phyloP scores from a whole-genome alignment of 2,888 invertebrate genomes.

The Dynastes maya region DNA sequence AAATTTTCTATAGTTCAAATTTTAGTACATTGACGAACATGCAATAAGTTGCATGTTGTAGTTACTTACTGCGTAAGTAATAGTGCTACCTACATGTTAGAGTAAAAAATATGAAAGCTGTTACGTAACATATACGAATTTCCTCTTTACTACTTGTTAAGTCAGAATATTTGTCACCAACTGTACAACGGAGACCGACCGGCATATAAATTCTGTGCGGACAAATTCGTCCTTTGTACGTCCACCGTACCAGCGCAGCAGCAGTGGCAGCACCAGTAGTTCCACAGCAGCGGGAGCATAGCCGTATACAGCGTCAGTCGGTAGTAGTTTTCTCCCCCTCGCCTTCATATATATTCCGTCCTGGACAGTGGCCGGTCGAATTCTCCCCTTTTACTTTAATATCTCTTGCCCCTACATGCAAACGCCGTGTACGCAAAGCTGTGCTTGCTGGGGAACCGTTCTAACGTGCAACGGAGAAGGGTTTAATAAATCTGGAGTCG shows the following conservation, averaged over 20 bases:
- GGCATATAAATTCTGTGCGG: conserved; percentile 43
- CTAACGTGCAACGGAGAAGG: conserved; percentile 46
- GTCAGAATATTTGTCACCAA: neutral
- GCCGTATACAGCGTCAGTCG: conserved; percentile 21
- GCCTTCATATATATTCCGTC: conserved; percentile 58
- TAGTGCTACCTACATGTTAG: too few species aligned
- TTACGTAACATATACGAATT: too few species aligned
- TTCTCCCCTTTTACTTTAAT: conserved; percentile 63
- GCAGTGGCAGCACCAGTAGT: conserved; percentile 6
- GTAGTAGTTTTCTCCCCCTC: conserved; percentile 67
- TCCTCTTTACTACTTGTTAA: neutral
- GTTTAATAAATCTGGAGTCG: conserved; percentile 45
- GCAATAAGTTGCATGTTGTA: too few species aligned
- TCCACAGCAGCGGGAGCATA: conserved; percentile 12
- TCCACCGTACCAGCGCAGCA: conserved; percentile 16
- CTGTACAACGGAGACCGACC: conserved; percentile 35
- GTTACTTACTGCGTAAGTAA: too few species aligned
- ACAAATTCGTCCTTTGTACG: conserved; percentile 46
- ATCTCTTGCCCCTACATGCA: conserved; percentile 48
- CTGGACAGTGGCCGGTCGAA: conserved; percentile 60
- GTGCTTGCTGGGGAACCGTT: conserved; percentile 17
- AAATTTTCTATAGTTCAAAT: too few species aligned
- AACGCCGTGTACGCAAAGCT: conserved; percentile 36
- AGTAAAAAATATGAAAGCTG: too few species aligned
- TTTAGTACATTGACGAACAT: too few species aligned